Evolutionary conservation across 2,888 invertebrate species (phyloP), one percentile per base, ranked within the genome.

Genomic region (Hermaeophaga mercurialis): DNA sequence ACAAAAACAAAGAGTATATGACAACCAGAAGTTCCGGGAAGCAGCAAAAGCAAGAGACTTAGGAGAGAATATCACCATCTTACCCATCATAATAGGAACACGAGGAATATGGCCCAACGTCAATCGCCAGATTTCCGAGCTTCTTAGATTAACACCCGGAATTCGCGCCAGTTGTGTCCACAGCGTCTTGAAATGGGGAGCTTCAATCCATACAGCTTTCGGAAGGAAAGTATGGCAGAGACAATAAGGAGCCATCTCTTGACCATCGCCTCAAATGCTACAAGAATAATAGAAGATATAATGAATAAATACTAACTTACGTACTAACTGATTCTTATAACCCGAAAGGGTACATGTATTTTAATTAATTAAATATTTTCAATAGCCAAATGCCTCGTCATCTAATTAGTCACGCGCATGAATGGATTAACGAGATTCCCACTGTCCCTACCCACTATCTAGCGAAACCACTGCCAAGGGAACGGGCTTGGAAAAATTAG

Each of bases 21-120:
- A 60, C 28, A 57, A 65, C 46, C 24, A 31, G 0, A 38, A 59
- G 5, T 66, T 68, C 52, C n/a, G 48, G 0, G 62, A 65, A 26
- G 68, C 66, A 1, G 60, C 66, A 0, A 2, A 6, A 5, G 18
- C 3, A 1, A 28, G 52, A 6, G 63, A 65, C 62, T 64, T 65
- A 0, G 58, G 47, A 0, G 54, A 54, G 7, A 9, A n/a, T 1
- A 9, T 59, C 9, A 34, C 39, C 0, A 53, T 60, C 26, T n/a
- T 38, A 8, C 65, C 67, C 1, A 6, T 66, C 0, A 62, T 66
- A 31, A 47, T 68, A 8, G 67, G 68, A 1, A 66, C 67, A 7
- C 38, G 67, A 5, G 67, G 69, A 1, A 57, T 65, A 6, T 69
- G 68, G 69, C 64, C 65, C 7, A 18, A 56, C 1, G 26, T 34